Evolutionary conservation across 2,888 invertebrate species (phyloP), one percentile per base, ranked within the genome.

Genomic region (Parnassius orleans): DNA sequence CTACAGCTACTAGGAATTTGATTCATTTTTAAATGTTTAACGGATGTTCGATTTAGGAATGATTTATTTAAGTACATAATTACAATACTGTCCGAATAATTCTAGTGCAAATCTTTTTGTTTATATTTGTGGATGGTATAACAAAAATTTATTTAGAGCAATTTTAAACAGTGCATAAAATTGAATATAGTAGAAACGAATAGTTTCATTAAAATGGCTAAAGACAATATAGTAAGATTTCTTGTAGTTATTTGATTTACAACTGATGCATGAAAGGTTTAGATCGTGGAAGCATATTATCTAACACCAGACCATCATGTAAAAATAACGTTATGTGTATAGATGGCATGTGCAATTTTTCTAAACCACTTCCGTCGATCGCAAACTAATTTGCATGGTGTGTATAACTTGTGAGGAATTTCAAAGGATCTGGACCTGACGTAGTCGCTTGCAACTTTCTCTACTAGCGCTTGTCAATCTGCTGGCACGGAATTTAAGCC

Each of bases 381-480:
- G 52, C 56, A 44, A 43, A 41, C 33, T 24, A 63, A 59, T 63
- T 63, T 59, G 59, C 63, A 60, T 53, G 55, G 14, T 55, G 48
- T 52, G 47, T 60, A 60, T 55, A 63, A 59, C 60, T 56, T 54
- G 55, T 43, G n/a, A 42, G 63, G 63, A 56, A 60, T 63, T 14
- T 48, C 63, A 56, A 60, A 63, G 63, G 58, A 63, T 55, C 57
- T n/a, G 55, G 55, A 59, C 56, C 55, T 47, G 54, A n/a, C 19
- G 41, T 46, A 24, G n/a, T 43, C 33, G 33, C 50, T 53, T 54
- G 54, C 58, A 52, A 59, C 63, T 63, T 63, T 63, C 59, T 63
- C 63, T 15, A 51, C 58, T 33, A 51, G 54, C 58, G 63, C 59
- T 59, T 59, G 63, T 63, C 63, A 63, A 63, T 56, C 59, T 63